Evolutionary conservation across 2,888 invertebrate species (phyloP).

Genomic region (Patella pellucida): DNA sequence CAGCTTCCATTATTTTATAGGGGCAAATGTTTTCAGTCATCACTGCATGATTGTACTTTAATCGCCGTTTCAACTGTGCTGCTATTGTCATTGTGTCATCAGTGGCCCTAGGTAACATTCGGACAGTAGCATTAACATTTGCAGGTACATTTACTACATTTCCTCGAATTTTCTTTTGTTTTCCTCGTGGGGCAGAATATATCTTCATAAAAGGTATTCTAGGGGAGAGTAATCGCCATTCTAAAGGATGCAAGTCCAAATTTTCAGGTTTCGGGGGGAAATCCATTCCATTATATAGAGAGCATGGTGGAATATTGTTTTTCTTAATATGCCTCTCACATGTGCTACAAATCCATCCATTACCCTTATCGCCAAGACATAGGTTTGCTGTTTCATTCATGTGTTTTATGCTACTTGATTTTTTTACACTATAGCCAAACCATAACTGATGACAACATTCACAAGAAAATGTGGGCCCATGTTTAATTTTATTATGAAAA

Average conservation of each 20-base stretch:
- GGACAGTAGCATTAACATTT: slow-evolving; percentile 9
- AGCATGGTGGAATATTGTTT: background rate
- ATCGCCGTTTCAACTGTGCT: slow-evolving; percentile 12
- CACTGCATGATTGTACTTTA: background rate
- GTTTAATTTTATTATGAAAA: background rate
- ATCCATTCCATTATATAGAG: background rate
- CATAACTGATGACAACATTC: slow-evolving; percentile 1
- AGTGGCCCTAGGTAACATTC: background rate
- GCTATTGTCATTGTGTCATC: slow-evolving; percentile 18
- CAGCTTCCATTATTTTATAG: slow-evolving; percentile 20
- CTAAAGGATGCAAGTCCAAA: background rate
- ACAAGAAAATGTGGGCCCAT: background rate
- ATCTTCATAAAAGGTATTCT: background rate
- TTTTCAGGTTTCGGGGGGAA: background rate
- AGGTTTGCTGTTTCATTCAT: background rate
- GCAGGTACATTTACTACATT: slow-evolving; percentile 11
- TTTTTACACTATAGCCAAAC: background rate
- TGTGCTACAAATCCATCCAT: background rate
- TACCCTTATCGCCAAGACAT: background rate
- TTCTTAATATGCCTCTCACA: background rate
- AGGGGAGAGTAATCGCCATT: background rate
- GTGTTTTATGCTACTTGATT: background rate
- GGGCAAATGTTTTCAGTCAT: background rate
- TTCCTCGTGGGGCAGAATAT: background rate
- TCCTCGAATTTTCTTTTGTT: background rate